Base-by-base conservation (phyloP, 2,797 vertebrate species). In the Falco peregrinus region DNA sequence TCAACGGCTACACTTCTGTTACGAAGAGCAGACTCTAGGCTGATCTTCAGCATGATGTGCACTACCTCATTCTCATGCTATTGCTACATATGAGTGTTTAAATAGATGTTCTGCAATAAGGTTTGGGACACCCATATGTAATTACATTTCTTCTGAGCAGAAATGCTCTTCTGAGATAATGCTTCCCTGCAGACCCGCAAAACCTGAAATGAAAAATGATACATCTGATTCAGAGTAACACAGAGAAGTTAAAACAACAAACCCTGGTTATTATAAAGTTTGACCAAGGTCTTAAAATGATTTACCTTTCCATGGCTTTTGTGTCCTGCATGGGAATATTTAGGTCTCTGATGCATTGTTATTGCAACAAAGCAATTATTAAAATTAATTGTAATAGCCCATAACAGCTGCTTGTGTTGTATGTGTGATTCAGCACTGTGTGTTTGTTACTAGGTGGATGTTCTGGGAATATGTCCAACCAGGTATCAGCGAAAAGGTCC, bases 401-500 rank as follows among this genome's bases (percentile, higher is more conserved):
- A 19, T 39, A 61, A 51, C 57, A 59, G 29, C 19, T 85, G 20
- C 41, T 57, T 74, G 24, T 57, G 45, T 71, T 90, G 29, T 37
- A 11, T 81, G 41, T 68, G 43, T 60, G 59, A 47, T 50, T 81
- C 24, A 50, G 10, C 12, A 13, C n/a, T 19, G 15, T 80, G 3
- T 4, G 1, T 64, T 89, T 92, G 56, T 84, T 63, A 35, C 68
- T 79, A 98, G 99, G 98, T 98, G 28, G 99, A 99, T 89, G 56
- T 99, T 56, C 97, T 98, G 37, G 99, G 99, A 84, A 97, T 96
- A 24, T 99, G 99, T 77, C 97, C 89, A 56, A 99, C 98, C 90
- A 98, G 22, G 13, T 99, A 99, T 65, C 97, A 98, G 95, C 93
- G 31, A 51, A 98, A 92, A 84, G 98, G 98, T 21, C 31, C 91